These are phyloP conservation scores for Sebastiscus tertius DNA, from an alignment of 2,797 vertebrate genomes.

Conservation along the genomic window DNA sequence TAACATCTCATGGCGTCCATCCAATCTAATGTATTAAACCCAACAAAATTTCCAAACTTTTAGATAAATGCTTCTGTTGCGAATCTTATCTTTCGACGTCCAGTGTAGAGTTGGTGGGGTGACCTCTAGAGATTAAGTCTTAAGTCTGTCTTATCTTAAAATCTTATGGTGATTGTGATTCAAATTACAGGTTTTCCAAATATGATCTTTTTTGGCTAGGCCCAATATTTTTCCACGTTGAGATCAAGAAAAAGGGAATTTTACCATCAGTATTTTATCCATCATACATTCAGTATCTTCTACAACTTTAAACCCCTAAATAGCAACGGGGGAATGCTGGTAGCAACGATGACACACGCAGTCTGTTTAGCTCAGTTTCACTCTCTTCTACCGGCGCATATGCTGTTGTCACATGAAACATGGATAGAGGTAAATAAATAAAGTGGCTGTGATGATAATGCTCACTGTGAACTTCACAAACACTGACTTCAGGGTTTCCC, in stretches of 20 bases:
- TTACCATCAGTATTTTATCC: neutral
- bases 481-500: neutral
- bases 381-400: neutral
- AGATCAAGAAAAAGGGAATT: neutral
- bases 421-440: neutral
- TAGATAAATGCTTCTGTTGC: neutral
- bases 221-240: too few species aligned
- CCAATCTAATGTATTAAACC: neutral
- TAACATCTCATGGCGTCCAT: neutral
- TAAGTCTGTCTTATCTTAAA: neutral
- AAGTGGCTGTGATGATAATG: neutral
- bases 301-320: neutral
- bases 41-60: neutral
- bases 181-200: neutral
- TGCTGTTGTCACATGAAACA: slow-evolving; percentile 10
- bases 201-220: too few species aligned
- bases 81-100: neutral
- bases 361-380: neutral
- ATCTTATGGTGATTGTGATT: neutral
- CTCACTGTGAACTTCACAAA: neutral
- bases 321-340: neutral
- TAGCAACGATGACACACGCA: neutral
- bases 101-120: neutral
- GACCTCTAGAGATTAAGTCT: neutral
- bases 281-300: neutral